Conservation (phyloP, 2,888 invertebrate species). For the Apodemia hepburni region DNA sequence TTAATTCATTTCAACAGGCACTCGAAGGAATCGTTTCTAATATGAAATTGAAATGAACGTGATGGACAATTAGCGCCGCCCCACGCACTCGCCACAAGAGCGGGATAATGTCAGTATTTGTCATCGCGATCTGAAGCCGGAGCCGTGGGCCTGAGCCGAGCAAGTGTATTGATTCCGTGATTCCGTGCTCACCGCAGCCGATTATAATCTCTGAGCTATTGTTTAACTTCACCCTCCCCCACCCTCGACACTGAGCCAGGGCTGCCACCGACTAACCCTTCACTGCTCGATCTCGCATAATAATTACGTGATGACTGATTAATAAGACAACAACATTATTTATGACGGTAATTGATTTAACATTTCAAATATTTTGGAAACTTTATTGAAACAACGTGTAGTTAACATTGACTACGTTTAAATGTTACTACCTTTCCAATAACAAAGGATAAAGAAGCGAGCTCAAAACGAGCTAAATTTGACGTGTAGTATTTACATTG, state of each 20-base stretch:
- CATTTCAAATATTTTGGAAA: no score
- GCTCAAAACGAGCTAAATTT: no score
- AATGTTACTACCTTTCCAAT: no score
- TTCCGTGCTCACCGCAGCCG: slow-evolving; percentile 25
- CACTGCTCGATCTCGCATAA: background rate
- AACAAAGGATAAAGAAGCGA: no score
- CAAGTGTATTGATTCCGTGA: slow-evolving; percentile 23
- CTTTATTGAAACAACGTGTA: no score
- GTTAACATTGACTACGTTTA: no score
- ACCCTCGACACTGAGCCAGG: slow-evolving; percentile 8
- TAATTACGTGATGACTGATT: no score
- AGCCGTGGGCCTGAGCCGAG: slow-evolving; percentile 3
- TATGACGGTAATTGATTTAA: background rate
- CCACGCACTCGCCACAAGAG: background rate
- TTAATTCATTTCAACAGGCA: background rate
- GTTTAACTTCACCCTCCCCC: slow-evolving; percentile 17
- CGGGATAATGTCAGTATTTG: slow-evolving; percentile 15
- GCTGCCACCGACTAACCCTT: background rate
- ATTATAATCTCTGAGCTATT: slow-evolving; percentile 29
- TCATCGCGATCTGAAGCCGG: slow-evolving; percentile 10
- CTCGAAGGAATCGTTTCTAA: background rate
- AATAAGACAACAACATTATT: background rate
- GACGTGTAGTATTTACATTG: no score
- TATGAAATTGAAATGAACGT: background rate
- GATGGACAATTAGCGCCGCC: slow-evolving; percentile 2